Conservation (phyloP, 2,888 invertebrate genomes). For the Nysson spinosus region DNA sequence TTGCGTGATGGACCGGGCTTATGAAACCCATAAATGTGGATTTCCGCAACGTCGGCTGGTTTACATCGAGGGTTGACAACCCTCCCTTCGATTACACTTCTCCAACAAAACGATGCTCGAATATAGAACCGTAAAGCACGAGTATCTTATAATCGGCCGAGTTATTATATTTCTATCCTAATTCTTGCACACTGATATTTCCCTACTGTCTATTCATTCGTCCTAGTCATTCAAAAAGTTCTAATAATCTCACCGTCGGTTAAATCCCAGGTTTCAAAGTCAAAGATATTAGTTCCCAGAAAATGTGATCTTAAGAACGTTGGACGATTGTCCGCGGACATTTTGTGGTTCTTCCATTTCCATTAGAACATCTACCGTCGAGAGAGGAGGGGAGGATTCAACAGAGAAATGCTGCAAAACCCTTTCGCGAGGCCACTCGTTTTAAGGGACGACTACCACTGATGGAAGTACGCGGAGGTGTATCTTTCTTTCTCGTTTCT, state of each 20-base stretch:
- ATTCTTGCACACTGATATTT: background rate
- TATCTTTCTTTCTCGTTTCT: conserved; percentile 31
- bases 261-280: background rate
- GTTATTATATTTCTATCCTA: too few species aligned
- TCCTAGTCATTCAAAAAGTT: background rate
- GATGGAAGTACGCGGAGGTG: conserved; percentile 10
- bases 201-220: background rate
- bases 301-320: background rate
- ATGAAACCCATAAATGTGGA: conserved; percentile 39
- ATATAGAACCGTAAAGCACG: conserved; percentile 6
- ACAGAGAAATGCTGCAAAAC: conserved; percentile 51
- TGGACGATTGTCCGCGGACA: background rate
- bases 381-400: conserved; percentile 14
- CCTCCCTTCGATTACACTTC: conserved; percentile 16
- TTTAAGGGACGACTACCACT: conserved; percentile 14
- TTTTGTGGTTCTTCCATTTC: conserved; percentile 14
- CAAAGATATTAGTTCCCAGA: background rate
- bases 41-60: conserved; percentile 42
- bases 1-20: conserved; percentile 8
- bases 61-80: conserved; percentile 26
- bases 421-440: conserved; percentile 48
- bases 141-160: background rate
- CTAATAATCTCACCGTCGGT: background rate
- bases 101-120: conserved; percentile 25
- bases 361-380: conserved; percentile 5